Conservation (phyloP, 2,797 vertebrate species). For the Danio tinwini region DNA sequence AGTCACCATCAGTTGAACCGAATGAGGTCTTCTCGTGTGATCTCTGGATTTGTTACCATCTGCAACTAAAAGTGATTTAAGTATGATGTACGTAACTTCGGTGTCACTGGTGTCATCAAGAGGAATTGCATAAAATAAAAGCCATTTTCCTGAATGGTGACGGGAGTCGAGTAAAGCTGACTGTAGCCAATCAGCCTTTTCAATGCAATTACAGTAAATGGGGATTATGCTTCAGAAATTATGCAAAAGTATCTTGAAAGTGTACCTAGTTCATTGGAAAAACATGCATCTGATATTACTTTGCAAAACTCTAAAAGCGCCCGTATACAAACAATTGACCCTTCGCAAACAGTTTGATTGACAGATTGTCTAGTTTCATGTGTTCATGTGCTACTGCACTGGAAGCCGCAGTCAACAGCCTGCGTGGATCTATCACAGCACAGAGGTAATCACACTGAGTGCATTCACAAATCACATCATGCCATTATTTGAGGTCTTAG, state of each 20-base stretch:
- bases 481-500: slow-evolving; percentile 39
- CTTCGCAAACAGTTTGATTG: no score
- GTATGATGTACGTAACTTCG: background rate
- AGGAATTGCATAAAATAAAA: background rate
- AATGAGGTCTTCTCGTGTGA: background rate
- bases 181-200: background rate
- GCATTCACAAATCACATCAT: slow-evolving; percentile 51
- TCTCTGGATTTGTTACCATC: background rate
- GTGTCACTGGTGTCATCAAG: background rate
- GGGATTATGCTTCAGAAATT: background rate
- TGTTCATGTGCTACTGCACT: slow-evolving; percentile 30
- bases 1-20: background rate
- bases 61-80: slow-evolving; percentile 7
- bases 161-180: background rate
- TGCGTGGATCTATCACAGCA: slow-evolving; percentile 19
- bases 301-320: background rate
- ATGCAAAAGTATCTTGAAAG: no score
- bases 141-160: background rate
- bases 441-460: slow-evolving; percentile 54
- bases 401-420: slow-evolving; percentile 34
- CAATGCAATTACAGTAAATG: background rate
- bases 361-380: slow-evolving; percentile 37
- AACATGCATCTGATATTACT: no score
- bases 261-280: no score
- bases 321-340: no score